Percentiles rank a stretch among this genome's conserved stretches.
Evolutionary conservation across 2,888 invertebrate genomes (phyloP).

Genomic region (Heptascelio sp.): DNA sequence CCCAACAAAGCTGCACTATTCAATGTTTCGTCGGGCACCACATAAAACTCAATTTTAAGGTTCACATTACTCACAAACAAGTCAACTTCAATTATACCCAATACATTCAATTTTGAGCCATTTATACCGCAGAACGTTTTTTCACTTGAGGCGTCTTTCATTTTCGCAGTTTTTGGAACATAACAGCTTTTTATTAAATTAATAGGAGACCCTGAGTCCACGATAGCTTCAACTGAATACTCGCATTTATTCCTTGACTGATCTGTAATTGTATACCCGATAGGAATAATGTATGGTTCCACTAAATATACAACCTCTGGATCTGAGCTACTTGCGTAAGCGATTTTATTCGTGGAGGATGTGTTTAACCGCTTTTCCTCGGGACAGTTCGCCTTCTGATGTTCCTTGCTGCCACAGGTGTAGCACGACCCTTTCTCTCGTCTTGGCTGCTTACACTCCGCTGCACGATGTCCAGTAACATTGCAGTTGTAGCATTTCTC

Average conservation of each 20-base stretch:
- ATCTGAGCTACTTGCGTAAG: neutral
- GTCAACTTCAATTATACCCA: neutral
- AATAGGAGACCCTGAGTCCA: constrained; percentile 12
- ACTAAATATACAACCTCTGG: neutral
- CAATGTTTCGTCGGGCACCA: constrained; percentile 9
- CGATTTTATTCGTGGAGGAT: neutral
- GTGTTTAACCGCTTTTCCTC: neutral
- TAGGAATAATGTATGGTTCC: neutral
- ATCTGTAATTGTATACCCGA: neutral
- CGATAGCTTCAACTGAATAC: constrained; percentile 1
- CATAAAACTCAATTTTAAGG: constrained; percentile 5
- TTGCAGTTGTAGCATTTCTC: neutral
- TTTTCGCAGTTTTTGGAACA: neutral
- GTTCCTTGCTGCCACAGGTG: neutral
- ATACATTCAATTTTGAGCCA: neutral
- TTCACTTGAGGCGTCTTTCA: neutral
- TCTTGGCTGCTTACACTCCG: neutral
- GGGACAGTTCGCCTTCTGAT: neutral
- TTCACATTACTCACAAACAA: neutral
- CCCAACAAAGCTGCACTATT: constrained; percentile 20
- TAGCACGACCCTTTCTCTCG: neutral
- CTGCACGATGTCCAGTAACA: neutral
- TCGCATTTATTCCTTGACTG: neutral
- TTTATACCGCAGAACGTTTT: constrained; percentile 10
- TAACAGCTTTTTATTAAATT: constrained; percentile 18